Percentiles rank a stretch among this genome's conserved stretches.
Conservation (phyloP, 2,113 vertebrate species). For the Myocastor coypus region DNA sequence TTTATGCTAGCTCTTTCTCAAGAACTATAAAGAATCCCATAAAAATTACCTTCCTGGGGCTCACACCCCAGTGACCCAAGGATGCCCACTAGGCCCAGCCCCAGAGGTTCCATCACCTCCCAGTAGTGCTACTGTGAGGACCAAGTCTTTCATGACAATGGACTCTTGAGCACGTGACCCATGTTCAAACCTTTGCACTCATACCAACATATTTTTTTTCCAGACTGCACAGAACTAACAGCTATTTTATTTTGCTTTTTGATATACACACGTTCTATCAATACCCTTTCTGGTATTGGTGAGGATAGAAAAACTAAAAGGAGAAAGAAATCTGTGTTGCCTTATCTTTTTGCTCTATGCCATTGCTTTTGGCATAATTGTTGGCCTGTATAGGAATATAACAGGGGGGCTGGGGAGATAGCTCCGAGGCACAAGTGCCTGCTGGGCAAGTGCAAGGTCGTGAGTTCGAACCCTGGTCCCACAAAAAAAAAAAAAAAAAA, state of each 20-base stretch:
- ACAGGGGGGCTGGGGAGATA: too few species aligned
- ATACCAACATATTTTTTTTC: too few species aligned
- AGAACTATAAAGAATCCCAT: background rate
- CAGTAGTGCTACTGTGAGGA: background rate
- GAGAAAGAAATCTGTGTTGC: background rate
- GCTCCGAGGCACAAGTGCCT: too few species aligned
- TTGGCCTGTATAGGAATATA: background rate
- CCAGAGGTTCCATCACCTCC: background rate
- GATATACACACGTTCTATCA: background rate
- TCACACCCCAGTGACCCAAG: background rate
- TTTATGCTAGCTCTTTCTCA: background rate
- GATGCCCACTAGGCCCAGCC: background rate
- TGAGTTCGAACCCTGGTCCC: too few species aligned
- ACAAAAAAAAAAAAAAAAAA: too few species aligned
- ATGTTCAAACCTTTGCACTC: background rate
- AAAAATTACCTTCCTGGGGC: background rate
- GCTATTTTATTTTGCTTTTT: slow-evolving; percentile 1
- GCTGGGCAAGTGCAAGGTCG: too few species aligned
- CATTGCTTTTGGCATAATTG: background rate
- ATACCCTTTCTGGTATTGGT: background rate
- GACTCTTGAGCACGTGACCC: background rate
- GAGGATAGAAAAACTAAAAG: background rate
- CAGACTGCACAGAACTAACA: background rate
- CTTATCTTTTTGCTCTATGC: background rate
- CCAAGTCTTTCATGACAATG: background rate